These are phyloP conservation scores for Antheraea pernyi DNA, from an alignment of 1,140 invertebrate genomes.

Conservation along the genomic window DNA sequence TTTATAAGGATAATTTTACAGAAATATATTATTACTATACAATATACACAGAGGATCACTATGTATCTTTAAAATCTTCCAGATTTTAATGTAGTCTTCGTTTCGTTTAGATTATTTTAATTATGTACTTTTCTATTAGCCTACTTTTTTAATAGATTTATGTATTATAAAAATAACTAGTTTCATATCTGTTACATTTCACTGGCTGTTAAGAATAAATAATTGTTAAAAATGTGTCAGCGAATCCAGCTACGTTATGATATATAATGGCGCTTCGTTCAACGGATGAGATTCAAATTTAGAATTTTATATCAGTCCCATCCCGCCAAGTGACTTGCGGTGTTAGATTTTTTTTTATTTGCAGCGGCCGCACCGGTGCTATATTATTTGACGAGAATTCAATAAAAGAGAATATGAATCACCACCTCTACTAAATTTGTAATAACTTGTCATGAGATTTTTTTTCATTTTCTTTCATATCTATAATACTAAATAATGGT, in stretches of 20 bases:
- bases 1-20: too few species aligned
- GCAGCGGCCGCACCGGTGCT: constrained; percentile 19
- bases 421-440: too few species aligned
- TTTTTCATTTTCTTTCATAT: too few species aligned
- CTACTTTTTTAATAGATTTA: neutral
- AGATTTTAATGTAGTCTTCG: too few species aligned
- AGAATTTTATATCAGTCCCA: constrained; percentile 71
- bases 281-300: constrained; percentile 66
- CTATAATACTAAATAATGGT: too few species aligned
- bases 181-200: neutral
- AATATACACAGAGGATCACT: too few species aligned
- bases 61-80: too few species aligned
- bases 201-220: constrained; percentile 14
- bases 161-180: neutral
- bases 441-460: too few species aligned
- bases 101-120: neutral
- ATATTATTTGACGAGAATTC: constrained; percentile 50
- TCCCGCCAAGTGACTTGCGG: constrained; percentile 25
- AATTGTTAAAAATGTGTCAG: constrained; percentile 18
- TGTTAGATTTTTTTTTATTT: constrained; percentile 43
- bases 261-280: constrained; percentile 46
- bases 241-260: constrained; percentile 29
- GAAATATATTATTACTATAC: too few species aligned
- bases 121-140: neutral
- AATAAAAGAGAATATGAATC: constrained; percentile 36